Evolutionary conservation across 2,888 invertebrate species (phyloP), one percentile per base, ranked within the genome.

Genomic region (Oscheius myriophilus): DNA sequence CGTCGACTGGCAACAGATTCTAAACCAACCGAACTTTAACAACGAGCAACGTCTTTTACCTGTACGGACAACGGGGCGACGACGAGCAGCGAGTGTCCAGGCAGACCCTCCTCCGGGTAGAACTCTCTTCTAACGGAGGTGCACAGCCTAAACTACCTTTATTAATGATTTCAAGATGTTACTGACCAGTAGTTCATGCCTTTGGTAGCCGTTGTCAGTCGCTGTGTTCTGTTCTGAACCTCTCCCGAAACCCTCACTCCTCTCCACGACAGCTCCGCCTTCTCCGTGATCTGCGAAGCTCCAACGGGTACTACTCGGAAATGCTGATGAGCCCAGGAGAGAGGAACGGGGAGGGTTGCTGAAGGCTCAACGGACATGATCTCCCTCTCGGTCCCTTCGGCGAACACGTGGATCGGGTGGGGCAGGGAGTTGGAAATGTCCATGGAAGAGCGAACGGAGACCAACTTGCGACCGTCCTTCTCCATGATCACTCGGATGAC

Each of bases 381-480:
- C 57, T 66, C 72, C 21, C 51, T 18, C 18, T 39, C 69, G 7
- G 71, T 57, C 42, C 70, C 70, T 21, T 73, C 73, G 7, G 75
- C 70, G 39, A 67, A 77, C 11, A 80, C 71, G 12, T 69, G 68
- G n/a, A 80, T 71, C 12, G 73, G 70, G 67, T 80, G 76, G 3
- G 80, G 76, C 11, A 80, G 53, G 53, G 71, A 67, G 64, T 80
- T 80, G 33, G 69, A 69, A 11, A 96, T 89, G 80, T 92, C 91
- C 73, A 97, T 89, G 39, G 95, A 94, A 11, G 96, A 96, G 71
- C 96, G 91, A 18, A 97, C 92, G 11, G 93, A 93, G 63, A 96
- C 92, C 80, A 96, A 89, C 88, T 97, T 97, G 82, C 93, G 91
- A 0, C 96, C 96, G 1, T 94, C 94, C 0, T 95, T 95, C 87